Conservation (phyloP, 2,888 invertebrate species). For the Apodemia duryi region DNA sequence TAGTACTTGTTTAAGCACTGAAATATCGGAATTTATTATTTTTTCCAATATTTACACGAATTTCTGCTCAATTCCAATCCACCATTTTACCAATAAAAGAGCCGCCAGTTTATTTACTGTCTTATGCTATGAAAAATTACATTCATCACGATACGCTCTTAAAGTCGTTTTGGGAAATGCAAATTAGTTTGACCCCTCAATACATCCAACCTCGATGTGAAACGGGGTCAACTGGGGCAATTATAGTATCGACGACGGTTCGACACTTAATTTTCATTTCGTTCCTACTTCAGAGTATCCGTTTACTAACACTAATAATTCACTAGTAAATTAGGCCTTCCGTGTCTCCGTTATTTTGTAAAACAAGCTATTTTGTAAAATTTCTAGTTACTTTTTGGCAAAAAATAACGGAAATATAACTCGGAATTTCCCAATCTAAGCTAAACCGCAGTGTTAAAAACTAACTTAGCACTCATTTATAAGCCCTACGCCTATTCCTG, state of each 20-base stretch:
- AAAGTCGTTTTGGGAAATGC: not conserved
- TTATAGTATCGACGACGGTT: constrained; percentile 3
- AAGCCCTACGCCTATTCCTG: too few species aligned
- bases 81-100: too few species aligned
- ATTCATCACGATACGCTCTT: not conserved
- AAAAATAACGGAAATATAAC: too few species aligned
- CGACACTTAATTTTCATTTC: constrained; percentile 10
- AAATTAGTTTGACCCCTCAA: constrained; percentile 4
- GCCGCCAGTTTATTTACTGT: not conserved
- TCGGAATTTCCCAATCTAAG: too few species aligned
- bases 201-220: not conserved
- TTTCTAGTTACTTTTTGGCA: not conserved
- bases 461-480: too few species aligned
- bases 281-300: not conserved
- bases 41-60: too few species aligned
- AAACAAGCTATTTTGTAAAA: not conserved
- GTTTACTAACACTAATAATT: not conserved
- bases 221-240: constrained; percentile 8
- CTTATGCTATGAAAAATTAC: not conserved
- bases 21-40: too few species aligned
- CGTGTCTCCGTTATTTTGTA: not conserved
- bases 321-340: not conserved
- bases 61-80: too few species aligned
- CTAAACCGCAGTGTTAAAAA: too few species aligned
- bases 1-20: too few species aligned